Conservation (phyloP, 2,888 invertebrate species). For the Galerucella nymphaeae region DNA sequence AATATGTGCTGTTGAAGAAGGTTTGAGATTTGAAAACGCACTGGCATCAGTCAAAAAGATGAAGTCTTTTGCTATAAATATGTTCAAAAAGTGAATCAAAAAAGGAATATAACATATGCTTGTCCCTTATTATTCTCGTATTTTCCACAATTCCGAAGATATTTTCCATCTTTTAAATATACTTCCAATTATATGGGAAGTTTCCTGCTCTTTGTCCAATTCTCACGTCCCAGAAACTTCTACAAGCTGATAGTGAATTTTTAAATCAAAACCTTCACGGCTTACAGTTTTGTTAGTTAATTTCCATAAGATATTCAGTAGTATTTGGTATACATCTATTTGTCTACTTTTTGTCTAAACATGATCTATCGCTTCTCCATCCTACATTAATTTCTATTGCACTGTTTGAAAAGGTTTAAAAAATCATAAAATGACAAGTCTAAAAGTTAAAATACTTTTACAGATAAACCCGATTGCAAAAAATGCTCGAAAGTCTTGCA, state of each 20-base stretch:
- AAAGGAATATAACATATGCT: too few species aligned
- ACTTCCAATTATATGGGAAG: too few species aligned
- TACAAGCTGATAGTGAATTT: background rate
- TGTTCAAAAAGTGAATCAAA: too few species aligned
- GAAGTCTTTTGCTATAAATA: too few species aligned
- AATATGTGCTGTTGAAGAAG: background rate
- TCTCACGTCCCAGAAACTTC: too few species aligned
- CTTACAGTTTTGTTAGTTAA: background rate
- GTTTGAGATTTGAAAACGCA: background rate
- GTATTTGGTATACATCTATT: background rate
- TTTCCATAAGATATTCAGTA: background rate
- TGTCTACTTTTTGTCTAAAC: background rate
- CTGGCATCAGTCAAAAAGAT: background rate
- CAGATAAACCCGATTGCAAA: slow-evolving; percentile 93
- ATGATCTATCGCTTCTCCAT: too few species aligned
- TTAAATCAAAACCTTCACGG: background rate
- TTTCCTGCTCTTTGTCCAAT: too few species aligned
- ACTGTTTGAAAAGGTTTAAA: background rate
- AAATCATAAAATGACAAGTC: background rate
- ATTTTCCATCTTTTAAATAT: too few species aligned
- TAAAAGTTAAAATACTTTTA: slow-evolving; percentile 1
- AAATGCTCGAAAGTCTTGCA: slow-evolving; percentile 90
- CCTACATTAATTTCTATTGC: too few species aligned
- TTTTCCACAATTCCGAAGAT: too few species aligned
- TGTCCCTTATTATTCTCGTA: too few species aligned